Evolutionary conservation across 1,140 invertebrate genomes (phyloP).

Genomic region (Meloidogyne chitwoodi): DNA sequence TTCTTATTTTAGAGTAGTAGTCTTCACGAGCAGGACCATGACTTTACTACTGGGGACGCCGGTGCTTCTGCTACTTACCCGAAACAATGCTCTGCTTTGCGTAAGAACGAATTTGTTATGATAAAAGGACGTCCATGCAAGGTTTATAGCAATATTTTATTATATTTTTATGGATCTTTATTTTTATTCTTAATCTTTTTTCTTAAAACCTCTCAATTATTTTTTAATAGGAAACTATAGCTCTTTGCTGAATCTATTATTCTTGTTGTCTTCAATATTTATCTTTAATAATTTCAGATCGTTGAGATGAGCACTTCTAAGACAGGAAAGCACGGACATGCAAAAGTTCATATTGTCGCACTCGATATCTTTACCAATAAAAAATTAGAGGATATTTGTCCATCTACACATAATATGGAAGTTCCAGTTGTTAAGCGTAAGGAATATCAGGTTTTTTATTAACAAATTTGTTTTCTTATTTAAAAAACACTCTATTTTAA

Average conservation of each 20-base stretch:
- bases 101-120: constrained; percentile 98
- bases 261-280: no score
- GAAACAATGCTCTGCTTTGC: constrained; percentile 79
- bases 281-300: no score
- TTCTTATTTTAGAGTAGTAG: no score
- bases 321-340: constrained; percentile 99
- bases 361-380: constrained; percentile 95
- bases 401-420: constrained; percentile 98
- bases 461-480: constrained; percentile 1
- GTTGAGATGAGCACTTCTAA: constrained; percentile 99
- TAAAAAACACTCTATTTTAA: no score
- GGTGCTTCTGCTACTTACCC: neutral
- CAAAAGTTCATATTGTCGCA: constrained; percentile 95
- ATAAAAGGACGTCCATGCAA: constrained; percentile 94
- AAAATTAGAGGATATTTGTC: constrained; percentile 99
- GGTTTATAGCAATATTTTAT: constrained; percentile 37
- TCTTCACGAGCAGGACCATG: neutral
- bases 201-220: no score
- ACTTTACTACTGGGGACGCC: neutral
- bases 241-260: no score
- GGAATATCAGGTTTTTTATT: constrained; percentile 71
- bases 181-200: neutral
- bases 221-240: no score
- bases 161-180: no score
- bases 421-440: constrained; percentile 94